Conservation (phyloP, 2,113 vertebrate genomes). For the Centropus bengalensis region DNA sequence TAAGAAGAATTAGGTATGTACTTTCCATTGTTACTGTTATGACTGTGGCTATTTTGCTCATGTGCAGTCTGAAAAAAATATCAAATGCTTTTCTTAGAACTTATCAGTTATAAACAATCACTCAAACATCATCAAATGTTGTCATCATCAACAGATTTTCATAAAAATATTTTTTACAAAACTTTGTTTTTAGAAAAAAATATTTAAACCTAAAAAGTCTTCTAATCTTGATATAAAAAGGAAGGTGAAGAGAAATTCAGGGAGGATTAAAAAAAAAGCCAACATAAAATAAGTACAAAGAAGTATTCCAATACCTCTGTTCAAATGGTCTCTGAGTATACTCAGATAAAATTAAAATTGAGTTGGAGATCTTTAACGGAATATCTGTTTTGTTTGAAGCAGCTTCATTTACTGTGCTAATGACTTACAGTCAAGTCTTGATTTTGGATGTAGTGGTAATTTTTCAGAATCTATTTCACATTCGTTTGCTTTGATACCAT, state of each 20-base stretch:
- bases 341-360: not conserved
- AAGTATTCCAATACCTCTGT: not conserved
- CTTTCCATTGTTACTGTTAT: not conserved
- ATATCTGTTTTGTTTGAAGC: not conserved
- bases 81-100: not conserved
- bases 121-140: not conserved
- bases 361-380: not conserved
- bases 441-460: not conserved
- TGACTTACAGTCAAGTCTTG: not conserved
- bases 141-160: not conserved
- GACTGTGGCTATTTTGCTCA: not conserved
- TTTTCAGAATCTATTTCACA: not conserved
- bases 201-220: not conserved
- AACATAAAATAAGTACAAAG: not conserved
- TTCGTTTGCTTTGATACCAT: not conserved
- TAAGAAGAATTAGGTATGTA: not conserved
- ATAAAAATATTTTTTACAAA: accelerated
- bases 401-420: not conserved
- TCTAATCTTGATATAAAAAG: not conserved
- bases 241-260: not conserved
- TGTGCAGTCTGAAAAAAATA: not conserved
- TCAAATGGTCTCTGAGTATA: not conserved
- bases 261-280: not conserved
- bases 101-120: not conserved
- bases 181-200: not conserved